Conservation (phyloP, 2,888 invertebrate genomes). For the Sthenelais limicola region DNA sequence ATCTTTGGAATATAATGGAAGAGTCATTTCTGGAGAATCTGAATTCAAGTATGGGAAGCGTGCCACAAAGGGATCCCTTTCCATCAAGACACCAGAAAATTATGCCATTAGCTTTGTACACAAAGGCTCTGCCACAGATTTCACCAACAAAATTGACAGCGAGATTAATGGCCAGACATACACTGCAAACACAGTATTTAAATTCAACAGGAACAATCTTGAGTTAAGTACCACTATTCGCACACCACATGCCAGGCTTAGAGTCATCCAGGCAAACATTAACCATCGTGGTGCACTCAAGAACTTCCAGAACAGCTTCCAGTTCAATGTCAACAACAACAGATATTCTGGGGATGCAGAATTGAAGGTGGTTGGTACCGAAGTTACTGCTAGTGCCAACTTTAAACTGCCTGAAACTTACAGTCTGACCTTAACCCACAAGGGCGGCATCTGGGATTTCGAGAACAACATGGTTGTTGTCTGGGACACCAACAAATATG, state of each 20-base stretch:
- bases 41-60: background rate
- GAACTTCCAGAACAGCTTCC: slow-evolving; percentile 25
- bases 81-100: slow-evolving; percentile 21
- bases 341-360: background rate
- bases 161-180: slow-evolving; percentile 17
- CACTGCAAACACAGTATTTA: slow-evolving; percentile 26
- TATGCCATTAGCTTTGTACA: slow-evolving; percentile 36
- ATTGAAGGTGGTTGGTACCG: slow-evolving; percentile 1
- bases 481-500: background rate
- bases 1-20: slow-evolving; percentile 26
- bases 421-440: background rate
- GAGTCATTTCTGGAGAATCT: background rate
- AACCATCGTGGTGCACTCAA: slow-evolving; percentile 15
- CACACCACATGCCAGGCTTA: background rate
- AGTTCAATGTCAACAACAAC: slow-evolving; percentile 2
- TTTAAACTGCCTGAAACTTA: slow-evolving; percentile 11
- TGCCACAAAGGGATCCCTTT: background rate
- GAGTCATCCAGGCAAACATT: background rate
- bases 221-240: background rate
- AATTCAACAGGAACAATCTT: slow-evolving; percentile 2
- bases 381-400: background rate
- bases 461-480: slow-evolving; percentile 2
- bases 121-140: slow-evolving; percentile 28
- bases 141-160: slow-evolving; percentile 41
- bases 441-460: background rate